Evolutionary conservation across 2,113 vertebrate species (phyloP).

Genomic region (Dendropsophus ebraccatus): DNA sequence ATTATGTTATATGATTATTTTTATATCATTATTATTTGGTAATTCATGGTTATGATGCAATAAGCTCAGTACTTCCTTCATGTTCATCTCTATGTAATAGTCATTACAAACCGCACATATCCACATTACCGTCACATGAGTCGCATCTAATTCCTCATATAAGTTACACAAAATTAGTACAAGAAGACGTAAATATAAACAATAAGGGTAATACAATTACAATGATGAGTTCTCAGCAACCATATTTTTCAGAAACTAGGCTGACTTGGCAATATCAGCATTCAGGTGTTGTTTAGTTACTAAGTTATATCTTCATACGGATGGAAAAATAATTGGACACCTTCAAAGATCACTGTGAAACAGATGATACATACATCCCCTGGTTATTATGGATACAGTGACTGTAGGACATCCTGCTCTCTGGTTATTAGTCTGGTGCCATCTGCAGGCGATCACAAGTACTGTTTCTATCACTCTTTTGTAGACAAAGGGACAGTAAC

Average conservation of each 20-base stretch:
- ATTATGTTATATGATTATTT: too few relatives aligned
- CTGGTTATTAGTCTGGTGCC: constrained; percentile 47
- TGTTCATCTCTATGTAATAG: too few relatives aligned
- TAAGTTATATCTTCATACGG: not conserved
- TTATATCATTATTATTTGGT: not conserved
- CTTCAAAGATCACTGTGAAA: not conserved
- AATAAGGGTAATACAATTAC: not conserved
- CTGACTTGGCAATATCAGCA: not conserved
- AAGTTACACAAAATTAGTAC: not conserved
- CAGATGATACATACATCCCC: not conserved
- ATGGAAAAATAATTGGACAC: not conserved
- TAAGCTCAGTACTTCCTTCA: too few relatives aligned
- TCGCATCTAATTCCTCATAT: too few relatives aligned
- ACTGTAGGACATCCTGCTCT: not conserved
- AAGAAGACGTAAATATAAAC: not conserved
- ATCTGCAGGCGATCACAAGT: constrained; percentile 46
- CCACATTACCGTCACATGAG: too few relatives aligned
- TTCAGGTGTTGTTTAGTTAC: not conserved
- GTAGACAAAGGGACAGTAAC: constrained; percentile 53
- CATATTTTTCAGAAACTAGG: not conserved
- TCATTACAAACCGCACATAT: too few relatives aligned
- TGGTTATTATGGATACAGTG: not conserved
- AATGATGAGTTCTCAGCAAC: not conserved
- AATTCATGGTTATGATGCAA: too few relatives aligned
- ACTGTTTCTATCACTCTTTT: constrained; percentile 19